Evolutionary conservation across 2,888 invertebrate genomes (phyloP).

Genomic region (Glaucopsyche alexis): DNA sequence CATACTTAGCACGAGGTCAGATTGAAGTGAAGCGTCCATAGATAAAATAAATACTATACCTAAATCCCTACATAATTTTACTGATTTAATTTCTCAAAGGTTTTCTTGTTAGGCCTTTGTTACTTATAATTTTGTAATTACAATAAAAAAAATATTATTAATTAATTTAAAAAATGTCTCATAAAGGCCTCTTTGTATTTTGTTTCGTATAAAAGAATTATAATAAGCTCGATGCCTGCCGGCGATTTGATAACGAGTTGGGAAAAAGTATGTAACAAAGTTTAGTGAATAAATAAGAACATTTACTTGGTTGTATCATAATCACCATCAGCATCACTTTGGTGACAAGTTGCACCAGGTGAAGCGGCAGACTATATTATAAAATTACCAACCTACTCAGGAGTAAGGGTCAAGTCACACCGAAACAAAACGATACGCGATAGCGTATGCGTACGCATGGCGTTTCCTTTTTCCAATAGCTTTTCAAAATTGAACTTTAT

Average conservation of each 20-base stretch:
- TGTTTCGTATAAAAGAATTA: slow-evolving; percentile 15
- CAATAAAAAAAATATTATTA: neutral
- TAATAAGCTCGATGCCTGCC: slow-evolving; percentile 18
- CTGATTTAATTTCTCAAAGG: neutral
- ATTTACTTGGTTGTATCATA: neutral
- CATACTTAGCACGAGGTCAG: no score
- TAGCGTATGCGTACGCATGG: no score
- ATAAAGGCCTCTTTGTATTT: slow-evolving; percentile 8
- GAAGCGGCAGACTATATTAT: neutral
- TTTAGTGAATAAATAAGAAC: slow-evolving; percentile 2
- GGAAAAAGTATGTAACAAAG: slow-evolving; percentile 18
- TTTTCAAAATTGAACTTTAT: no score
- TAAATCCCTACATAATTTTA: no score
- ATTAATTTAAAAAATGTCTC: slow-evolving; percentile 11
- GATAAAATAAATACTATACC: no score
- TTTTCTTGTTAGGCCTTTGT: neutral
- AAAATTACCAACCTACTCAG: neutral
- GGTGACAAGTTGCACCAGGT: neutral
- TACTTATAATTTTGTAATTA: neutral
- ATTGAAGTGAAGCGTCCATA: no score
- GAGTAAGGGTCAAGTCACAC: no score
- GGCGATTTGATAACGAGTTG: slow-evolving; percentile 23
- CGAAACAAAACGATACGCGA: no score
- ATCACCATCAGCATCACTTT: neutral
- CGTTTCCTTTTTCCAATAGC: no score